phyloP scores from a whole-genome alignment of 2,113 vertebrate species.

The Oreochromis tanganicae region DNA sequence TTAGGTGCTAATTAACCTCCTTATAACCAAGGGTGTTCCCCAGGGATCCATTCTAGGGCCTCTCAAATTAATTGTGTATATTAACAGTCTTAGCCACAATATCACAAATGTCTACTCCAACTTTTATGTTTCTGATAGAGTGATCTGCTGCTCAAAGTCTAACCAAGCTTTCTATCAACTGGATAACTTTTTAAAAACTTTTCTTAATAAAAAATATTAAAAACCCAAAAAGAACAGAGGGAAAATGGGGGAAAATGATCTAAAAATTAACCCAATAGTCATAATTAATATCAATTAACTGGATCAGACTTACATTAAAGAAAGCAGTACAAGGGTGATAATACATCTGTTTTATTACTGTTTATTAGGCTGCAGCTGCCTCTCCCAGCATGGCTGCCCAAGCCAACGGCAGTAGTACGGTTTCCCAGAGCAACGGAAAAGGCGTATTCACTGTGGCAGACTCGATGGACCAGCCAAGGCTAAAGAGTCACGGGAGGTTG shows the following conservation, averaged over 20 bases:
- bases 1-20: not conserved
- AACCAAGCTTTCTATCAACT: not conserved
- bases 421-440: constrained; percentile 19
- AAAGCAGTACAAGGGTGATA: fast-evolving
- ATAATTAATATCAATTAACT: not conserved
- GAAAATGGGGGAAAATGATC: not conserved
- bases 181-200: not conserved
- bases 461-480: constrained; percentile 69
- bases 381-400: not conserved
- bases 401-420: not conserved
- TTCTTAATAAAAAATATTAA: not conserved
- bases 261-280: not conserved
- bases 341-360: fast-evolving
- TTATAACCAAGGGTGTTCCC: fast-evolving
- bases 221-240: fast-evolving
- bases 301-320: fast-evolving
- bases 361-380: constrained; percentile 2
- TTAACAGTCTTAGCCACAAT: not conserved
- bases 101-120: not conserved
- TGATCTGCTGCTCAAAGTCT: not conserved
- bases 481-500: constrained; percentile 78
- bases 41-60: not conserved
- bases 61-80: not conserved
- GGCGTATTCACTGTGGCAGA: constrained; percentile 51
- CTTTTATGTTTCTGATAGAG: not conserved